Evolutionary conservation across 64 coral and sea anemone genomes (phyloP), one percentile per base, ranked within the genome.

Genomic region (Exaiptasia diaphana): DNA sequence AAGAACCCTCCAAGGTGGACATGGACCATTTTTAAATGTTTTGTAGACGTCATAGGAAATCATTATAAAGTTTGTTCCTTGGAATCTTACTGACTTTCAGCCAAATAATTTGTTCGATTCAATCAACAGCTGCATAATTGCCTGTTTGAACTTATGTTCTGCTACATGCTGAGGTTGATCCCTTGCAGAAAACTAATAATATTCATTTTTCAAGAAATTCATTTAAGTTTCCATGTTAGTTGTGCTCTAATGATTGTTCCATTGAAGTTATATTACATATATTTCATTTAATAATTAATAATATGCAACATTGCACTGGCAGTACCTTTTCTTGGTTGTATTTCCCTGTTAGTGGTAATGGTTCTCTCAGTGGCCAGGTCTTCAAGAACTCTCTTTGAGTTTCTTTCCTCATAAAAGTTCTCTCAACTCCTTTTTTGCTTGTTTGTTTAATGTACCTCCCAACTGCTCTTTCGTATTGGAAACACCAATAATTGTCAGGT

Each of bases 391-490:
- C 77, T 39, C 56, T 80, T 79, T 79, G 75, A 9, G 33, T 54
- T 11, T 80, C 77, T 39, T 65, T 65, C 20, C 77, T 17, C 38
- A 56, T 56, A 80, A 80, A 80, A 5, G 77, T 64, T 46, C 63
- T 43, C 63, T 65, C 77, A 43, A 65, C 22, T 15, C 58, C 63
- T 65, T 44, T 80, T 52, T 80, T 80, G 39, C 77, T 80, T 64
- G 38, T 65, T 80, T 80, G 77, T 34, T 80, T 64, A 13, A 80
- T 57, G 63, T 80, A 80, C 28, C 77, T 32, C n/a, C 25, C 38
- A 64, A 80, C 77, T 45, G 56, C 77, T 65, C 77, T 80, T 40
- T 80, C 77, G 29, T 64, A 80, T 40, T 65, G 56, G 60, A 80
- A 80, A 39, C 58, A 67, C 57, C 56, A 65, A n/a, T 64, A 80